Conservation (phyloP, 2,888 invertebrate species). For the Heliconius aoede region DNA sequence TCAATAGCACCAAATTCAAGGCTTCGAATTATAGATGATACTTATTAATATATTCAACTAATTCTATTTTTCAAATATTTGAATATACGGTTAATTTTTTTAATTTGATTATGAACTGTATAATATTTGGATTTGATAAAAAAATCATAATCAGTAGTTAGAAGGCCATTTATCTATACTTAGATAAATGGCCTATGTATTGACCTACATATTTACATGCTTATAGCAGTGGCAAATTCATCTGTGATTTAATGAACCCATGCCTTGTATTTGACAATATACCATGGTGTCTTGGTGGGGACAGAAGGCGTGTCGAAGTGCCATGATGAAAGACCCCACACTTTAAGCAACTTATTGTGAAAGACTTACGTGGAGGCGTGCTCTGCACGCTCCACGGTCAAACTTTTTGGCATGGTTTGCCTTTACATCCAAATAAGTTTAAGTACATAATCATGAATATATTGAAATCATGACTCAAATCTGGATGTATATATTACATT, state of each 20-base stretch:
- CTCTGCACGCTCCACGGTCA: conserved; percentile 53
- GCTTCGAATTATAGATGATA: conserved; percentile 44
- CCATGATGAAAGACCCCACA: conserved; percentile 74
- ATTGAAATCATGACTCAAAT: background rate
- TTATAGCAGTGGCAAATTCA: background rate
- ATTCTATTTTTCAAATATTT: conserved; percentile 17
- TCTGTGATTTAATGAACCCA: background rate
- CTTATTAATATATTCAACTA: conserved; percentile 12
- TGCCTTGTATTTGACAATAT: conserved; percentile 32
- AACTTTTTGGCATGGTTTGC: conserved; percentile 48
- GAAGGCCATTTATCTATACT: background rate
- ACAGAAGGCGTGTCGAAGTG: conserved; percentile 72
- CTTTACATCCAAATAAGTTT: conserved; percentile 27
- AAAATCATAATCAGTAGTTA: background rate
- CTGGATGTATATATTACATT: background rate
- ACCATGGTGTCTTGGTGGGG: conserved; percentile 44
- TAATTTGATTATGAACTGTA: background rate
- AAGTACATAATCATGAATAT: conserved; percentile 3
- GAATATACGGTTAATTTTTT: background rate
- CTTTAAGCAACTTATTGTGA: conserved; percentile 79
- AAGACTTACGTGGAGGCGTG: conserved; percentile 73
- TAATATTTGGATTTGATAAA: background rate
- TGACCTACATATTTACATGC: background rate
- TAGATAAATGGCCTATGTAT: too few species aligned
- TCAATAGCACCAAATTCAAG: conserved; percentile 48